Base-by-base conservation (phyloP, 1,140 invertebrate species). In the Eueides isabella region DNA sequence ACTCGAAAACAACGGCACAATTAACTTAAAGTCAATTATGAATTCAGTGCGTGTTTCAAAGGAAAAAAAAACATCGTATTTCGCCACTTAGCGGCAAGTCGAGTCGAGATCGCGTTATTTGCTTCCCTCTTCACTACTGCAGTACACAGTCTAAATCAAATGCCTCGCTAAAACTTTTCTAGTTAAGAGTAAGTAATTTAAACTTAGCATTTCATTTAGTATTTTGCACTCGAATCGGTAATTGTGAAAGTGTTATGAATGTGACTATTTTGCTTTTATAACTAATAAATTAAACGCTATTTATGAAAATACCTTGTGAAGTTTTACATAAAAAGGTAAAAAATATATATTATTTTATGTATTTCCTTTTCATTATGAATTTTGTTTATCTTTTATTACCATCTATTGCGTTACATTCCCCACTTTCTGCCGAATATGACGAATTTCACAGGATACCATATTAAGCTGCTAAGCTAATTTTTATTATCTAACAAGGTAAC, bases 21-120 rank as follows among this genome's bases (percentile, higher is more conserved):
- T 55, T 55, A 55, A 55, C 48, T 55, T 55, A 55, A 55, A 55
- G 19, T 55, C 48, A 55, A 55, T 55, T 55, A 55, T 55, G 48
- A 55, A 55, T 55, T 55, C 48, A 55, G 23, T 55, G 48, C 48
- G 48, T 55, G 48, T 26, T 55, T 55, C 48, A 23, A 26, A 12
- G 48, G 19, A 26, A 26, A 26, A 55, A 48, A 55, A 55, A 23
- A 55, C 48, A 55, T 48, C n/a, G 48, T 26, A 55, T 12, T 55
- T 55, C 48, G 48, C 48, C 48, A 23, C 48, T 55, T 55, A 55
- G 48, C 48, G 48, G 48, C 23, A n/a, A 44, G 41, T 19, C 41
- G n/a, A 44, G 35, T 38, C 35, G 35, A 38, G 35, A 26, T 11
- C 23, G 48, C 23, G 4, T 12, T 55, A 26, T 55, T 55, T 55